A percentile compares a stretch with the other conserved stretches of the same genome.
These are phyloP conservation scores for human (Homo sapiens) DNA, from an alignment of 2,113 vertebrate genomes.

Conservation along the genomic window DNA sequence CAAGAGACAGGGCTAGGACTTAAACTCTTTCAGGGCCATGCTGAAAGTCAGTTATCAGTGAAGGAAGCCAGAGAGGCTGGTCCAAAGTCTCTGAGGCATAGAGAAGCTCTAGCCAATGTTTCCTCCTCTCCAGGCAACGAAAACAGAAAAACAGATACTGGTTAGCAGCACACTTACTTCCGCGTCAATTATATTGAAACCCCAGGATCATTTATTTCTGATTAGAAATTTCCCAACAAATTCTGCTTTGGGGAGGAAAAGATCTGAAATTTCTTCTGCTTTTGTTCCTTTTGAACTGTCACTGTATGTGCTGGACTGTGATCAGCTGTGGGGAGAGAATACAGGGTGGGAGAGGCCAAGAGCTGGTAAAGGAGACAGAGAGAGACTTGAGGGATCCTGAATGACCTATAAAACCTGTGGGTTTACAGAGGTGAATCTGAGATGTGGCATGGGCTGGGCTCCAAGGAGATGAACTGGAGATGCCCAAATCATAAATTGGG, in stretches of 20 bases:
- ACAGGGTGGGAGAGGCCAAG: not conserved
- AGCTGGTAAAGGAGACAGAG: not conserved
- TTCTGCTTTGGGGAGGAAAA: not conserved
- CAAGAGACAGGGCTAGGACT: not conserved
- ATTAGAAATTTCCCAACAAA: conserved; percentile 17
- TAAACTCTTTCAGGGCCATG: not conserved
- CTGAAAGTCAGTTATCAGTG: not conserved
- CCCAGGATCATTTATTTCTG: not conserved
- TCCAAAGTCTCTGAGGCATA: conserved; percentile 11
- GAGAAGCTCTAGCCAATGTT: not conserved
- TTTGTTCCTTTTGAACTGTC: not conserved
- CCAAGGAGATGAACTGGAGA: not conserved
- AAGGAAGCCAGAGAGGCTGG: not conserved
- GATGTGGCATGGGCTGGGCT: not conserved
- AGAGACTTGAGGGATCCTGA: not conserved
- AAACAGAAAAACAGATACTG: conserved; percentile 45
- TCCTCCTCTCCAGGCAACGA: conserved; percentile 43
- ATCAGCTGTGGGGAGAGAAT: not conserved
- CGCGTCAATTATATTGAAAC: not conserved
- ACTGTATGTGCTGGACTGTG: no score
- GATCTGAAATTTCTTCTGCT: not conserved
- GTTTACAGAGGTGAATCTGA: not conserved
- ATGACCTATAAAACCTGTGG: not conserved
- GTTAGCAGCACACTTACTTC: not conserved
- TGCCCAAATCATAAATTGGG: not conserved